Conservation (phyloP, 2,113 vertebrate species). For the Festucalex cinctus region DNA sequence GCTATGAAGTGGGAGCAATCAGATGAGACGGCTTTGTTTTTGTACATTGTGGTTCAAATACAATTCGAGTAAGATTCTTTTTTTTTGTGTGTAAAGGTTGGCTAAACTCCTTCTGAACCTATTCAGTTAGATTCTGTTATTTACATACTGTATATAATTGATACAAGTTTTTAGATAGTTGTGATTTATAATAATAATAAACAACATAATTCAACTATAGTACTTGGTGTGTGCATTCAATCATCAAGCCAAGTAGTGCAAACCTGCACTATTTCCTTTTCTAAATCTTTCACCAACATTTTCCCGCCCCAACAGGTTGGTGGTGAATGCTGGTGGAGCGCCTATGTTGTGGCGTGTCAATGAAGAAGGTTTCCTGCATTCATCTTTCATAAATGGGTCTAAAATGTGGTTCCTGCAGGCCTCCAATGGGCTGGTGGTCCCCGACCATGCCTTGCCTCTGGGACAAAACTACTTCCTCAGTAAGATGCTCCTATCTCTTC, state of each 20-base stretch:
- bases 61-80: too few species aligned
- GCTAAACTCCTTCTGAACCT: background rate
- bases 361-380: conserved; percentile 82
- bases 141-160: background rate
- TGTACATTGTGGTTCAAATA: conserved; percentile 10
- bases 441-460: conserved; percentile 82
- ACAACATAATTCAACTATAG: too few species aligned
- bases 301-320: conserved; percentile 69
- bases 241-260: background rate
- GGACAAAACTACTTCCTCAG: conserved; percentile 95
- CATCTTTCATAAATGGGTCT: conserved; percentile 84
- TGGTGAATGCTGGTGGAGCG: conserved; percentile 83
- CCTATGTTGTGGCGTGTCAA: conserved; percentile 88
- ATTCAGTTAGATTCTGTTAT: background rate
- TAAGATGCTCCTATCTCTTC: conserved; percentile 53
- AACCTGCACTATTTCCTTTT: background rate
- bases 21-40: conserved; percentile 50
- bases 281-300: background rate
- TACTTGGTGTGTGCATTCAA: too few species aligned
- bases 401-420: conserved; percentile 84
- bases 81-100: too few species aligned
- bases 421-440: conserved; percentile 82
- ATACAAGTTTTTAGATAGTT: background rate
- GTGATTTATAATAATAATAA: too few species aligned
- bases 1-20: conserved; percentile 38